These are phyloP conservation scores for Gryllus bimaculatus DNA, from an alignment of 1,140 invertebrate species.

Conservation along the genomic window DNA sequence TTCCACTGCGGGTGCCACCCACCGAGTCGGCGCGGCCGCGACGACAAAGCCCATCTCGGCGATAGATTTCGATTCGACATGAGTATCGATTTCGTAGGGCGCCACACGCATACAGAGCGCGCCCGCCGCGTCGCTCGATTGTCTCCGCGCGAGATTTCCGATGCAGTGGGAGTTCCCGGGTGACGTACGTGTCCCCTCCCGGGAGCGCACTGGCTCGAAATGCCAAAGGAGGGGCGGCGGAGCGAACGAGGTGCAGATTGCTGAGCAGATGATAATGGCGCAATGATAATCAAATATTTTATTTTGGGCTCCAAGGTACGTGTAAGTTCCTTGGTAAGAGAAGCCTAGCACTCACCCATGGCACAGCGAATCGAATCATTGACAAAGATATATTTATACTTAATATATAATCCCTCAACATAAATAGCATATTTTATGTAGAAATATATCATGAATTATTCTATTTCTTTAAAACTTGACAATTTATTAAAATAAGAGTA, in stretches of 20 bases:
- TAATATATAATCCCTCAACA: no score
- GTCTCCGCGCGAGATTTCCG: background rate
- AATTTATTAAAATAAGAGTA: no score
- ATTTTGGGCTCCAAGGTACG: no score
- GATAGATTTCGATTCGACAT: background rate
- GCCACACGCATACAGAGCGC: background rate
- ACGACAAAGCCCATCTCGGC: background rate
- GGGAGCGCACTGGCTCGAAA: background rate
- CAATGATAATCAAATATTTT: no score
- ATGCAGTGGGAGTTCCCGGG: background rate
- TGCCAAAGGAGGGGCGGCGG: background rate
- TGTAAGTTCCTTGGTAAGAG: no score
- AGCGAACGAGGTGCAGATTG: background rate
- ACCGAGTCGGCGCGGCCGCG: background rate
- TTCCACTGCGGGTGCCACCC: background rate
- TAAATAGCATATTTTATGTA: no score
- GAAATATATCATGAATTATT: no score
- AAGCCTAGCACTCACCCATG: no score
- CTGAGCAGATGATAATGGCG: background rate
- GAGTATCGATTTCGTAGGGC: background rate
- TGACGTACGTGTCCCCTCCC: background rate
- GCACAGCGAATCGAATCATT: no score
- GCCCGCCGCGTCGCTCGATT: background rate
- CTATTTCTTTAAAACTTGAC: no score
- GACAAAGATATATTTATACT: no score